phyloP scores from a whole-genome alignment of 2,113 vertebrate genomes.

The Corythaeola cristata region DNA sequence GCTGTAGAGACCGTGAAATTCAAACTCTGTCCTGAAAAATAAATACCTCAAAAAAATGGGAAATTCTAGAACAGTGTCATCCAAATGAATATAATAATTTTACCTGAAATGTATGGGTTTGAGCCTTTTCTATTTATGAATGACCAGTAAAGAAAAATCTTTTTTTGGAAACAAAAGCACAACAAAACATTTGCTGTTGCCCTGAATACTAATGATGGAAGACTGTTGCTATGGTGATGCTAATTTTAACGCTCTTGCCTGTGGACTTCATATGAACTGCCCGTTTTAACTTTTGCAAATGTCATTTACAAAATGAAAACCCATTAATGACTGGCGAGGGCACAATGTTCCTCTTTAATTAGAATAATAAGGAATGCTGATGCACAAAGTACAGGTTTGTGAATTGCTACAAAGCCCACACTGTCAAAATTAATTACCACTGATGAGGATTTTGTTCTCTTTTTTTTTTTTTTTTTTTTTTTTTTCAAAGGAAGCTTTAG shows the following conservation, averaged over 20 bases:
- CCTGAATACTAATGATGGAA: conserved; percentile 83
- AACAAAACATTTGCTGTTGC: conserved; percentile 79
- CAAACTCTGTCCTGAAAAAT: conserved; percentile 41
- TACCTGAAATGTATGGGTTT: conserved; percentile 43
- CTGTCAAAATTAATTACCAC: conserved; percentile 81
- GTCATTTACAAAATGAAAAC: conserved; percentile 84
- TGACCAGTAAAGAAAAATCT: conserved; percentile 47
- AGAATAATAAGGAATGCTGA: conserved; percentile 84
- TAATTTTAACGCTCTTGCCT: conserved; percentile 84
- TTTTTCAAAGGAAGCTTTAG: conserved; percentile 41
- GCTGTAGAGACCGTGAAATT: conserved; percentile 57
- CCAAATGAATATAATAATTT: conserved; percentile 30
- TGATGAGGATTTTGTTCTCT: conserved; percentile 67
- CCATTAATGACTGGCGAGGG: conserved; percentile 84
- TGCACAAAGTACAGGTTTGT: conserved; percentile 83
- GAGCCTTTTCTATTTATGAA: conserved; percentile 55
- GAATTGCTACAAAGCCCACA: conserved; percentile 75
- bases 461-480: conserved; percentile 2
- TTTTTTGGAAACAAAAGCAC: conserved; percentile 76
- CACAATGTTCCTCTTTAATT: conserved; percentile 84
- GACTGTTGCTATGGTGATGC: conserved; percentile 83
- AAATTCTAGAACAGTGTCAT: neutral
- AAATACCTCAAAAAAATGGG: neutral
- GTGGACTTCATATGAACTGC: conserved; percentile 83
- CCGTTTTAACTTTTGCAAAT: conserved; percentile 85